phyloP scores from a whole-genome alignment of 2,113 vertebrate genomes.

The Psittacula cyanocephala region DNA sequence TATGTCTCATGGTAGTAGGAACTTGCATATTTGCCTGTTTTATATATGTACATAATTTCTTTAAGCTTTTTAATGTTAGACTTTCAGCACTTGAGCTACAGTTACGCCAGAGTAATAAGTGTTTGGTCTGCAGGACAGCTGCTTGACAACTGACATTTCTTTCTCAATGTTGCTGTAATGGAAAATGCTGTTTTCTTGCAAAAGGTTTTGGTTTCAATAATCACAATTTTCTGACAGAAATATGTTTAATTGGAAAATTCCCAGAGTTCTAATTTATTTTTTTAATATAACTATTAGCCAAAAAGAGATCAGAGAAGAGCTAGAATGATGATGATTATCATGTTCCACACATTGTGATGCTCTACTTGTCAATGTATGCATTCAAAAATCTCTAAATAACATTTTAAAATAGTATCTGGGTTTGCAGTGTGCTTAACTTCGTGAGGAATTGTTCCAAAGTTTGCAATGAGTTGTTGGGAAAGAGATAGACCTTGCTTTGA shows the following conservation, averaged over 20 bases:
- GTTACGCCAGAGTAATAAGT: background rate
- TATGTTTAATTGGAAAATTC: background rate
- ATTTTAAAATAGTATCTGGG: background rate
- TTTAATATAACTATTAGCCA: background rate
- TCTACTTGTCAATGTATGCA: background rate
- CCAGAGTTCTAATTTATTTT: background rate
- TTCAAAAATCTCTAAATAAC: background rate
- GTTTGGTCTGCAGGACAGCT: background rate
- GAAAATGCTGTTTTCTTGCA: background rate
- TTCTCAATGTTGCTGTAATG: rapidly evolving
- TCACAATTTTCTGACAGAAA: background rate
- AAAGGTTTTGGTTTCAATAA: background rate
- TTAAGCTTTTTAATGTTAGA: background rate
- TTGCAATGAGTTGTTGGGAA: background rate
- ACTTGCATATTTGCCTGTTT: background rate
- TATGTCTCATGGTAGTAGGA: background rate
- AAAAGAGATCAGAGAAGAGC: background rate
- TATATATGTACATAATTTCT: rapidly evolving
- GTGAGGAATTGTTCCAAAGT: background rate
- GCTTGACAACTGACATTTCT: background rate
- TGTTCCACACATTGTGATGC: background rate
- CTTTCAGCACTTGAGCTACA: background rate
- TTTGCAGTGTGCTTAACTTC: background rate
- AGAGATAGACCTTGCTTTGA: background rate
- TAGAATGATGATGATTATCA: background rate